phyloP scores from a whole-genome alignment of 2,113 vertebrate species.

The Chaetodon auriga region DNA sequence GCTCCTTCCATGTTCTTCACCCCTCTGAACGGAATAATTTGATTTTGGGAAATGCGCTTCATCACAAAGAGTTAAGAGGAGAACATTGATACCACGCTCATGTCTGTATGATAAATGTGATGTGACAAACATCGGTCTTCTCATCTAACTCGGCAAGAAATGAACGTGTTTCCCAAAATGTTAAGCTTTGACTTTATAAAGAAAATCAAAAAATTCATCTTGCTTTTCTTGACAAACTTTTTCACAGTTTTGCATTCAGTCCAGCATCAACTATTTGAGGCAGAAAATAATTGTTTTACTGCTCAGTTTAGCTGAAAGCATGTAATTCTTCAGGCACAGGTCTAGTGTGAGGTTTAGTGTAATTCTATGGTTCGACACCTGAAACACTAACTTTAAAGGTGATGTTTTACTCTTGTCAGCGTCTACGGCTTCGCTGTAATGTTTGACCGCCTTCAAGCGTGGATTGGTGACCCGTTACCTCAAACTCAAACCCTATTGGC shows the following conservation, averaged over 20 bases:
- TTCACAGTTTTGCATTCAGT: not conserved
- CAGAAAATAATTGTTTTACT: not conserved
- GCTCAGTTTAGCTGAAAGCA: not conserved
- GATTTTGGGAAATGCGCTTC: not conserved
- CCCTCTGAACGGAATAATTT: not conserved
- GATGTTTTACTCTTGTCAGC: constrained; percentile 5
- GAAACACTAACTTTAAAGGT: not conserved
- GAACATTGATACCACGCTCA: not conserved
- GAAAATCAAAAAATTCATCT: not conserved
- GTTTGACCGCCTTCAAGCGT: not conserved
- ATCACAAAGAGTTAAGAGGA: not conserved
- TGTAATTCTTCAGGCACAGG: not conserved
- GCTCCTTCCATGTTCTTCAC: not conserved
- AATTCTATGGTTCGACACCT: constrained; percentile 23
- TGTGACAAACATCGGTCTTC: not conserved
- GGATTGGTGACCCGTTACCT: constrained; percentile 38
- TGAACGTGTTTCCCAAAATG: not conserved
- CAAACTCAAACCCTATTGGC: constrained; percentile 51
- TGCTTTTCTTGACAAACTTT: not conserved
- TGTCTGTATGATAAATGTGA: not conserved
- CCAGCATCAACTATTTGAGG: not conserved
- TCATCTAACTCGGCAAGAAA: not conserved
- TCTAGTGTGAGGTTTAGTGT: not conserved
- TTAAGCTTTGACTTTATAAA: not conserved
- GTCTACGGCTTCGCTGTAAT: not conserved